A percentile compares a stretch with the other conserved stretches of the same genome.
These are phyloP conservation scores for Syrmaticus mikado DNA, from an alignment of 2,113 vertebrate species.

Conservation along the genomic window DNA sequence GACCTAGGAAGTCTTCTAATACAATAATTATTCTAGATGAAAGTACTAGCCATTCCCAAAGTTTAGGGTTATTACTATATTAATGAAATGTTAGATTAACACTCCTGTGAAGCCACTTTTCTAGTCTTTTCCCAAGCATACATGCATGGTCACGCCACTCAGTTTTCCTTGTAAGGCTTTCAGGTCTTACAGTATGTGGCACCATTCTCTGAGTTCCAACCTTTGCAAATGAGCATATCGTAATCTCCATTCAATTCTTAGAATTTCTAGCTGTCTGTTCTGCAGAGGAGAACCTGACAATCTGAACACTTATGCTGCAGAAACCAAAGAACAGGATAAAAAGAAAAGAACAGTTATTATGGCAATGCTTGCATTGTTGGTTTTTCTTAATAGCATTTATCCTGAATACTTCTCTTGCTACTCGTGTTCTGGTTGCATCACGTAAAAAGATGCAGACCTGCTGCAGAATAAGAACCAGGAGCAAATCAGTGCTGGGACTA, in stretches of 20 bases:
- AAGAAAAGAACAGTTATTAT: neutral
- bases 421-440: neutral
- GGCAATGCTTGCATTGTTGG: neutral
- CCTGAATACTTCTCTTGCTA: neutral
- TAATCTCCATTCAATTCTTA: neutral
- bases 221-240: neutral
- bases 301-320: neutral
- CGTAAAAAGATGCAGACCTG: neutral
- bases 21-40: constrained; percentile 27
- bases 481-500: neutral
- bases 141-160: accelerated
- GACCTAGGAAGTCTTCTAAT: constrained; percentile 11
- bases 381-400: neutral
- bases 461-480: neutral
- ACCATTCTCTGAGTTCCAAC: neutral
- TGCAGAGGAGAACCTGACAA: neutral
- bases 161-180: neutral
- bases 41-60: constrained; percentile 12
- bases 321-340: neutral
- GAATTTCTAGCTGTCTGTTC: neutral
- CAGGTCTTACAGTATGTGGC: neutral
- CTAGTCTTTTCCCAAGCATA: neutral
- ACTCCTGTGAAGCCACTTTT: neutral
- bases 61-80: constrained; percentile 7
- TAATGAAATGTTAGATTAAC: neutral